A percentile compares a stretch with the other conserved stretches of the same genome.
Conservation (phyloP, 2,888 invertebrate species). For the Chymomyza fuscimana region DNA sequence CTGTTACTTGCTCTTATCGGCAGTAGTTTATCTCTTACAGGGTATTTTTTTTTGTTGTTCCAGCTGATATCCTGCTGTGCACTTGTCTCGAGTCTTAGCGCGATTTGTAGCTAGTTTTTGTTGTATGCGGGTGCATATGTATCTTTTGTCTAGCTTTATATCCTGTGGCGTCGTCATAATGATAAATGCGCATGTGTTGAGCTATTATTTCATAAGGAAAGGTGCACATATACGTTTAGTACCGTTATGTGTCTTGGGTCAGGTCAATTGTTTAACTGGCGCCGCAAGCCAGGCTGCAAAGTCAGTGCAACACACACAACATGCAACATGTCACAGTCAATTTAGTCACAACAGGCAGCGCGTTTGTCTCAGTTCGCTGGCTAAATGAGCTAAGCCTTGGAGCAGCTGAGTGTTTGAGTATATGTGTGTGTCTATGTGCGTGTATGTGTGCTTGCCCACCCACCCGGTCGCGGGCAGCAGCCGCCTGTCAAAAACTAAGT, state of each 20-base stretch:
- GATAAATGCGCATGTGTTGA: constrained; percentile 50
- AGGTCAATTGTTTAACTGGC: constrained; percentile 41
- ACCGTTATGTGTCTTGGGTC: background rate
- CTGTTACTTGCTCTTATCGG: constrained; percentile 25
- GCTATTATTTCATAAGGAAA: constrained; percentile 44
- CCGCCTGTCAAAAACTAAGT: constrained; percentile 64
- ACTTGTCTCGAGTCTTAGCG: constrained; percentile 19
- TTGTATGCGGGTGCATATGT: background rate
- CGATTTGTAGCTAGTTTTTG: background rate
- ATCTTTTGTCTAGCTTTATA: constrained; percentile 15
- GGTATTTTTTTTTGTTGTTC: background rate
- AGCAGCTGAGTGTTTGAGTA: constrained; percentile 30
- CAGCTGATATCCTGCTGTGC: constrained; percentile 46
- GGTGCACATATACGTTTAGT: constrained; percentile 6
- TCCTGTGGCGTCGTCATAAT: constrained; percentile 63
- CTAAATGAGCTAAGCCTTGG: constrained; percentile 45
- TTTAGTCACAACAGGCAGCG: constrained; percentile 60
- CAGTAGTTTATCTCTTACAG: constrained; percentile 27
- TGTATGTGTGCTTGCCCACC: constrained; percentile 38
- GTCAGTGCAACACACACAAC: background rate
- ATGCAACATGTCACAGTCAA: constrained; percentile 52
- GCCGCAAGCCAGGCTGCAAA: constrained; percentile 37
- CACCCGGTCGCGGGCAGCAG: constrained; percentile 32
- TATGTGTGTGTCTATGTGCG: background rate
- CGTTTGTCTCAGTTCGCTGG: constrained; percentile 21